Evolutionary conservation across 1,140 invertebrate species (phyloP).

Genomic region (Anadara kagoshimensis): DNA sequence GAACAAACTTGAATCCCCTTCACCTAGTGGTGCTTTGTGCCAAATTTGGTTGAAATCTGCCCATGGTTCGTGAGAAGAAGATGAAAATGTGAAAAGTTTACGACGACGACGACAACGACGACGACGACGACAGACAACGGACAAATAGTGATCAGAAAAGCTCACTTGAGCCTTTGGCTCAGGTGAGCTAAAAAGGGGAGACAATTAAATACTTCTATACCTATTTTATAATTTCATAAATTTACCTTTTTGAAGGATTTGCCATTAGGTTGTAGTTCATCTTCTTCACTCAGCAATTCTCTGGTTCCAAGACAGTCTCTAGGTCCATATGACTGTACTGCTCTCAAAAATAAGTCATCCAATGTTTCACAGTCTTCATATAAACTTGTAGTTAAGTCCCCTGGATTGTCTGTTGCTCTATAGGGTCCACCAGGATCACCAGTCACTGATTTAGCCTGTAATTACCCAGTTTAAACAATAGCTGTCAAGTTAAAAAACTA

Average conservation of each 20-base stretch:
- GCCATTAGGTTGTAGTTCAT: slow-evolving; percentile 94
- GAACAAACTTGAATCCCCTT: too few species aligned
- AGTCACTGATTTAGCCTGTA: slow-evolving; percentile 51
- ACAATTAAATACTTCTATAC: too few species aligned
- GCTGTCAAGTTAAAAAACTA: too few species aligned
- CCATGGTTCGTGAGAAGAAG: too few species aligned
- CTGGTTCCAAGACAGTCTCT: slow-evolving; percentile 92
- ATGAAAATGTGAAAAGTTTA: too few species aligned
- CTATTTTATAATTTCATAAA: background rate
- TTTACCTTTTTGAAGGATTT: slow-evolving; percentile 93
- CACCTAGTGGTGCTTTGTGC: too few species aligned
- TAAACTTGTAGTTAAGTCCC: slow-evolving; percentile 54
- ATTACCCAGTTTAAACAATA: background rate
- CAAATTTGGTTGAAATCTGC: too few species aligned
- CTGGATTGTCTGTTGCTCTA: slow-evolving; percentile 59
- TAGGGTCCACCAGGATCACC: slow-evolving; percentile 58
- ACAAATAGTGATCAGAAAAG: too few species aligned
- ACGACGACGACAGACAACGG: too few species aligned
- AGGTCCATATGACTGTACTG: slow-evolving; percentile 79
- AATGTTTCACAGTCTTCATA: slow-evolving; percentile 88
- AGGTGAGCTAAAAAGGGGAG: too few species aligned
- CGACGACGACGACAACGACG: too few species aligned
- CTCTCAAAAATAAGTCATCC: slow-evolving; percentile 88
- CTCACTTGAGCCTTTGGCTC: too few species aligned
- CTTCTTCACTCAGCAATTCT: slow-evolving; percentile 92